phyloP scores from a whole-genome alignment of 2,113 vertebrate species.

The Syngnathus floridae region DNA sequence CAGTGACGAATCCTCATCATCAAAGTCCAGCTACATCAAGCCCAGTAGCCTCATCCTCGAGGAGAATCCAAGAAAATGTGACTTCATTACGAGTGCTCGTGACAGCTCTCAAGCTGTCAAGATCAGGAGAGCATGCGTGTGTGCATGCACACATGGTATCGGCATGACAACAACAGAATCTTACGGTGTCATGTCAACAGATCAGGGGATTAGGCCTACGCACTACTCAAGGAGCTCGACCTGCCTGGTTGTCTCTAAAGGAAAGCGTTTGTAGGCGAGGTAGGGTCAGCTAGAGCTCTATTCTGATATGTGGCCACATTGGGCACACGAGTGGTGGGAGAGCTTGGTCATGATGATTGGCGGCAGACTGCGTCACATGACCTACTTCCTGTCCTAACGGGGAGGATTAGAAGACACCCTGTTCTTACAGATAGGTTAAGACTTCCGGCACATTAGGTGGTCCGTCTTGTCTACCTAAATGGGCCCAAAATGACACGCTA shows the following conservation, averaged over 20 bases:
- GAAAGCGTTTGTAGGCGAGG: constrained; percentile 22
- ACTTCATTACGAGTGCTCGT: neutral
- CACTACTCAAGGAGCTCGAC: constrained; percentile 23
- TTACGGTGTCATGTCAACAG: constrained; percentile 53
- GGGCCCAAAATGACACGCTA: neutral
- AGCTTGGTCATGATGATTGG: constrained; percentile 24
- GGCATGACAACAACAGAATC: constrained; percentile 49
- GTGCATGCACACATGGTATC: constrained; percentile 16
- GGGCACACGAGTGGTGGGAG: neutral
- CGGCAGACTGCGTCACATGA: constrained; percentile 52
- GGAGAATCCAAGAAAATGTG: constrained; percentile 13
- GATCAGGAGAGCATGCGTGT: constrained; percentile 20
- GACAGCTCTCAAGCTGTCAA: neutral
- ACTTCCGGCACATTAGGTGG: constrained; percentile 25
- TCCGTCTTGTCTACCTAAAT: neutral
- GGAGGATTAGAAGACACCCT: constrained; percentile 58
- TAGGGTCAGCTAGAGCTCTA: neutral
- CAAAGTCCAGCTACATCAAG: constrained; percentile 19
- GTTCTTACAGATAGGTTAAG: constrained; percentile 43
- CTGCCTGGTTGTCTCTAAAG: constrained; percentile 42
- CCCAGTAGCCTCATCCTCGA: constrained; percentile 25
- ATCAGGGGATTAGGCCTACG: constrained; percentile 60
- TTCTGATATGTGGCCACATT: neutral
- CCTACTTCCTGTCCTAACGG: constrained; percentile 63
- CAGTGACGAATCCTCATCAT: constrained; percentile 40